These are phyloP conservation scores for Pomatostomus ruficeps DNA, from an alignment of 2,113 vertebrate genomes.

Conservation along the genomic window DNA sequence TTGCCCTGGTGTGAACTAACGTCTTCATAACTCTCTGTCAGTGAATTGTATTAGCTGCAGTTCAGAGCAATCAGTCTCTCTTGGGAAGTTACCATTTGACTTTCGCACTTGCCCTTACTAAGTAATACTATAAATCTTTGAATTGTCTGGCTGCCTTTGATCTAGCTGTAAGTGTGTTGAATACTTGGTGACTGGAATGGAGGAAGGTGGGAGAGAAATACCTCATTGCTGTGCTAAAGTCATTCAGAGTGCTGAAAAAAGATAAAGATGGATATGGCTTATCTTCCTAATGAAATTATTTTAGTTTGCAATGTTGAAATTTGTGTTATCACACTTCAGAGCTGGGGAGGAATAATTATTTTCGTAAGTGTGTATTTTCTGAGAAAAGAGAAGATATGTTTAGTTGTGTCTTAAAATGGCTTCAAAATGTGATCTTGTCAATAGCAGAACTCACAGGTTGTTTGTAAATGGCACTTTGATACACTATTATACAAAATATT, in stretches of 20 bases:
- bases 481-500: not conserved
- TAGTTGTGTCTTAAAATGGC: not conserved
- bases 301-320: not conserved
- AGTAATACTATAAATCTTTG: conserved; percentile 47
- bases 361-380: not conserved
- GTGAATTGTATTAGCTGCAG: conserved; percentile 7
- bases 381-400: not conserved
- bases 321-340: not conserved
- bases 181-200: not conserved
- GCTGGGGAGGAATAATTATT: not conserved
- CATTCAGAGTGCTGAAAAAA: not conserved
- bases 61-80: conserved; percentile 41
- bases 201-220: not conserved
- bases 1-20: not conserved
- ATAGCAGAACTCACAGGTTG: not conserved
- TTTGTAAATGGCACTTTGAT: not conserved
- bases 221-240: not conserved
- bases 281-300: not conserved
- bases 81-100: conserved; percentile 6
- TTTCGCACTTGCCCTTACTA: conserved; percentile 36
- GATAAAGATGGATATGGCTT: not conserved
- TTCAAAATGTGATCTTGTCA: not conserved
- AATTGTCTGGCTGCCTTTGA: not conserved
- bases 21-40: conserved; percentile 39
- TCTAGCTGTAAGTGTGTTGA: not conserved